Evolutionary conservation across 2,888 invertebrate genomes (phyloP).

Genomic region (Anoplius nigerrimus): DNA sequence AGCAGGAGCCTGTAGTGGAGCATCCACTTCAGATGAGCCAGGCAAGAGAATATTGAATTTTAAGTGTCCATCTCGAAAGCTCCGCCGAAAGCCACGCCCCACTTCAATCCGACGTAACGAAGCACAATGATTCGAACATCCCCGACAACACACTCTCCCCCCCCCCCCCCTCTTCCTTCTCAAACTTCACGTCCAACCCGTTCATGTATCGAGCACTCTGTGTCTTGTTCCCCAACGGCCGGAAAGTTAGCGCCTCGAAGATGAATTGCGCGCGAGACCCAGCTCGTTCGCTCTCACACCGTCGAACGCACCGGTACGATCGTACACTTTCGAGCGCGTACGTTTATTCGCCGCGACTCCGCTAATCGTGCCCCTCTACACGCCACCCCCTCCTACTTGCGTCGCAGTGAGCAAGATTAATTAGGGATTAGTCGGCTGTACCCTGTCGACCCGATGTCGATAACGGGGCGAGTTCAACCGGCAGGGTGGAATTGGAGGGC

Average conservation of each 20-base stretch:
- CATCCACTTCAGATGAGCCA: slow-evolving; percentile 73
- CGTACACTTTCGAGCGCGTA: too few species aligned
- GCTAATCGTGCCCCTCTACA: too few species aligned
- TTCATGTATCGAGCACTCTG: not conserved
- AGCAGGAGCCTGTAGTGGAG: slow-evolving; percentile 68
- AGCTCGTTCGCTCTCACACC: too few species aligned
- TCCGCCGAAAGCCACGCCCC: slow-evolving; percentile 65
- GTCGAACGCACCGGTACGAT: too few species aligned
- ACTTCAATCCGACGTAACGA: slow-evolving; percentile 55
- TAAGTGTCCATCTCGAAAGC: slow-evolving; percentile 68
- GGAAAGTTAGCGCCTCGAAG: not conserved
- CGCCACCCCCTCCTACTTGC: not conserved
- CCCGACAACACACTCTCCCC: slow-evolving; percentile 41
- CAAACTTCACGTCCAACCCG: slow-evolving; percentile 9
- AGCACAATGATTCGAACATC: slow-evolving; percentile 34
- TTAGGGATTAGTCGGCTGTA: slow-evolving; percentile 36
- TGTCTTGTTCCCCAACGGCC: not conserved
- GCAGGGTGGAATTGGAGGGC: slow-evolving; percentile 35
- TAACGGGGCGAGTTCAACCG: slow-evolving; percentile 24
- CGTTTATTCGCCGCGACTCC: too few species aligned
- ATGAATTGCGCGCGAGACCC: too few species aligned
- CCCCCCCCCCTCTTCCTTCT: slow-evolving; percentile 22
- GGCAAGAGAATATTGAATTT: slow-evolving; percentile 73
- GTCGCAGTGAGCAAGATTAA: slow-evolving; percentile 33
- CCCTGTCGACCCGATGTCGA: slow-evolving; percentile 36